Evolutionary conservation across 2,888 invertebrate genomes (phyloP).

Genomic region (Exocentrus adspersus): DNA sequence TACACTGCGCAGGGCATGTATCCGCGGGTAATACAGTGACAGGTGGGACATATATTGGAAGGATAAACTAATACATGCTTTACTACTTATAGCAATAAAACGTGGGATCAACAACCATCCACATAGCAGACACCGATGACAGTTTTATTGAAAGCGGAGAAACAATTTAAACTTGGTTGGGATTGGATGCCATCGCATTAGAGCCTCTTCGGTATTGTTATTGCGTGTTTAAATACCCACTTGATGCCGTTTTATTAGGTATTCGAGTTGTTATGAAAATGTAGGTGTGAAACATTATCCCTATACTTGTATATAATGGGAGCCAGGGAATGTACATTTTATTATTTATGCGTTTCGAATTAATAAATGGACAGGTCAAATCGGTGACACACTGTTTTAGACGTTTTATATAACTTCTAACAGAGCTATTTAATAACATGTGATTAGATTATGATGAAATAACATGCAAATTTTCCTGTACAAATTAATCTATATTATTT

Average conservation of each 20-base stretch:
- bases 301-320: slow-evolving; percentile 1
- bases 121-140: slow-evolving; percentile 42
- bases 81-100: slow-evolving; percentile 25
- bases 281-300: slow-evolving; percentile 33
- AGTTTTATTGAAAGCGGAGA: slow-evolving; percentile 48
- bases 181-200: slow-evolving; percentile 40
- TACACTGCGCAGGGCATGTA: too few species aligned
- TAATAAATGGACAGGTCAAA: not conserved
- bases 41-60: not conserved
- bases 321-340: slow-evolving; percentile 3
- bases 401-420: too few species aligned
- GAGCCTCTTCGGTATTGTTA: slow-evolving; percentile 43
- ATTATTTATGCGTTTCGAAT: slow-evolving; percentile 17
- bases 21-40: not conserved
- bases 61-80: slow-evolving; percentile 15
- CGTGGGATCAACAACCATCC: slow-evolving; percentile 28
- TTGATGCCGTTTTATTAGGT: slow-evolving; percentile 42
- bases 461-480: too few species aligned
- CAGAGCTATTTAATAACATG: too few species aligned
- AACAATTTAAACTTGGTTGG: slow-evolving; percentile 41
- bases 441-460: too few species aligned
- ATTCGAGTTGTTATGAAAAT: slow-evolving; percentile 39
- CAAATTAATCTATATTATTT: too few species aligned
- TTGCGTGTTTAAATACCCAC: slow-evolving; percentile 46
- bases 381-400: too few species aligned